These are phyloP conservation scores for Menidia beryllina DNA, from an alignment of 2,113 vertebrate genomes.

Conservation along the genomic window DNA sequence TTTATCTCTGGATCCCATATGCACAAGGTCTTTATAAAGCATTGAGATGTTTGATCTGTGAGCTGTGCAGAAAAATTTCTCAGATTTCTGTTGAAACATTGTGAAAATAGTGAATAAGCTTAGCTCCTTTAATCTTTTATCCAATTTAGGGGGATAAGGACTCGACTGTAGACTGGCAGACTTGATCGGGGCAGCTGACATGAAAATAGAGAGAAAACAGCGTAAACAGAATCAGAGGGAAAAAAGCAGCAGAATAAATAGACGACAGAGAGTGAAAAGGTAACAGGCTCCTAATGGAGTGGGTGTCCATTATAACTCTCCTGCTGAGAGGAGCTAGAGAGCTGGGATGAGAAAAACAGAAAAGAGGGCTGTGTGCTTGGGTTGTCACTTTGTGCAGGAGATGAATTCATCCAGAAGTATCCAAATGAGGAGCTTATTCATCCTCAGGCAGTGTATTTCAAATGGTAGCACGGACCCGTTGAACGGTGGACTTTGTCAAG, in stretches of 20 bases:
- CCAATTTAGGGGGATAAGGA: conserved; percentile 60
- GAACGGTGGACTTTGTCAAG: not conserved
- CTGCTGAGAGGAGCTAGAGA: conserved; percentile 55
- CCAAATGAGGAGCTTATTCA: conserved; percentile 39
- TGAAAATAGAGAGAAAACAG: conserved; percentile 41
- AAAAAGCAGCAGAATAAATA: conserved; percentile 40
- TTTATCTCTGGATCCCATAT: conserved; percentile 44
- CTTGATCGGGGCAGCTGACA: conserved; percentile 27
- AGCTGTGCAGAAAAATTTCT: conserved; percentile 15
- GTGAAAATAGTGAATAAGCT: conserved; percentile 49
- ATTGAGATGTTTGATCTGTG: conserved; percentile 25
- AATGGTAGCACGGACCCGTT: conserved; percentile 20
- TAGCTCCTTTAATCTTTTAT: conserved; percentile 67
- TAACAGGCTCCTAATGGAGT: conserved; percentile 64
- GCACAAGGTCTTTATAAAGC: conserved; percentile 29
- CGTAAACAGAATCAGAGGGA: conserved; percentile 23
- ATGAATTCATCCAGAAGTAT: conserved; percentile 28
- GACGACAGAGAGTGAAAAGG: conserved; percentile 52
- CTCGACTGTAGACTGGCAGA: conserved; percentile 26
- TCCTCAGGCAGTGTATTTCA: conserved; percentile 3
- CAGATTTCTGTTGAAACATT: conserved; percentile 25
- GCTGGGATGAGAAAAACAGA: conserved; percentile 29
- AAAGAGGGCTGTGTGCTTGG: conserved; percentile 13
- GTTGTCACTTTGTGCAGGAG: conserved; percentile 26
- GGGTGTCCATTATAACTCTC: conserved; percentile 63